Base-by-base conservation (phyloP, 2,797 vertebrate genomes). In the Melanotaenia boesemani region DNA sequence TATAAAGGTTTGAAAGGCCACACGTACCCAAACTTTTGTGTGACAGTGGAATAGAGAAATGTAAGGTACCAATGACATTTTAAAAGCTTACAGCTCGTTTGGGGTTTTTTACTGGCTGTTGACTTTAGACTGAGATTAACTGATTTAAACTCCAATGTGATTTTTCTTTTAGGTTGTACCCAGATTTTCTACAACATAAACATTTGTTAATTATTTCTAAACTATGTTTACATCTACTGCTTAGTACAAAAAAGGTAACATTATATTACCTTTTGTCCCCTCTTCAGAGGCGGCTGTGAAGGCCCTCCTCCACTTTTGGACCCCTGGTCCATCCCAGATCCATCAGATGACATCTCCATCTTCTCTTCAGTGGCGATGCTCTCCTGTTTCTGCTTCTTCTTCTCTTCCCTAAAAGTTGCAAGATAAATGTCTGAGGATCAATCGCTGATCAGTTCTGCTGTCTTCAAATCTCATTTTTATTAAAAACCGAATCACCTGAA, bases 191-290 rank as follows among this genome's bases (percentile, higher is more conserved):
- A 1, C 44, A 20, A 58, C 8, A 58, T 20, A 60, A 60, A 59
- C 11, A 36, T 30, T 62, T 64, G 13, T 20, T 2, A 48, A 18
- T 7, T 20, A 7, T n/a, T 46, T n/a, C 20, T 48, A 48, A 20
- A n/a, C 20, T n/a, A 48, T 20, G 46, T 9, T 50, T 22, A 50
- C 22, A 50, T 50, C 2, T 50, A 50, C 22, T 22, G 9, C 9
- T 50, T 48, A n/a, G 3, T 15, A 44, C 0, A 18, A 20, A n/a
- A 48, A 46, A 46, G 44, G 44, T 20, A 20, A 7, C n/a, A 10
- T 65, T 24, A 3, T 22, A 44, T 3, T 36, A 98, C 98, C 97
- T 96, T 98, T 52, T 99, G 98, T 41, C 98, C 96, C 89, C 98
- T 91, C 80, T 99, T 99, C 76, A 96, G 83, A 2, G 94, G 95